phyloP scores from a whole-genome alignment of 2,888 invertebrate species.

The Caenorhabditis sp. region DNA sequence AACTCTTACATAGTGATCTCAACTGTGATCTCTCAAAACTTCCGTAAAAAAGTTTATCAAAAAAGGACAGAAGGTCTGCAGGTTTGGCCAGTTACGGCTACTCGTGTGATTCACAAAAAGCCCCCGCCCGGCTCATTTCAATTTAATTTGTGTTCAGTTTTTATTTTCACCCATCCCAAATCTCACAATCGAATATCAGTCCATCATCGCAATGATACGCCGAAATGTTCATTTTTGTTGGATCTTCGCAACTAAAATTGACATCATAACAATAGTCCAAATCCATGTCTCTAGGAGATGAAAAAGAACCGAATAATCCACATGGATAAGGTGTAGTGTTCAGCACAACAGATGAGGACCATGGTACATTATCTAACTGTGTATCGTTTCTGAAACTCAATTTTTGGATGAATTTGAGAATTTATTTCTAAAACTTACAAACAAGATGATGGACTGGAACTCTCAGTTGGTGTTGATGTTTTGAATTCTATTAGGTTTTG shows the following conservation, averaged over 20 bases:
- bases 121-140: not conserved
- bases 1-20: too few relatives aligned
- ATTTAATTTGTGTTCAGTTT: not conserved
- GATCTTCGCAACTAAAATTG: conserved; percentile 47
- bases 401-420: not conserved
- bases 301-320: conserved; percentile 44
- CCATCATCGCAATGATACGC: conserved; percentile 57
- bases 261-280: conserved; percentile 55
- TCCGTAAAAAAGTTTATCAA: too few relatives aligned
- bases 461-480: conserved; percentile 50
- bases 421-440: conserved; percentile 19
- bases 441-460: conserved; percentile 40
- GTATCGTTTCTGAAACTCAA: conserved; percentile 31
- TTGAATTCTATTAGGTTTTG: conserved; percentile 60
- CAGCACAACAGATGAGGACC: conserved; percentile 42
- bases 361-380: conserved; percentile 36
- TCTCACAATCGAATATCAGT: conserved; percentile 52
- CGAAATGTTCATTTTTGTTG: conserved; percentile 40
- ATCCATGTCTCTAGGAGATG: conserved; percentile 44
- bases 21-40: too few relatives aligned
- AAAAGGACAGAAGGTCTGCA: too few relatives aligned
- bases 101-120: too few relatives aligned
- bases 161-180: not conserved
- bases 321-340: conserved; percentile 44
- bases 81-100: too few relatives aligned